A percentile compares a stretch with the other conserved stretches of the same genome.
Conservation (phyloP, 35 echinoderm and acorn worm genomes). For the Stichopus chloronotus region DNA sequence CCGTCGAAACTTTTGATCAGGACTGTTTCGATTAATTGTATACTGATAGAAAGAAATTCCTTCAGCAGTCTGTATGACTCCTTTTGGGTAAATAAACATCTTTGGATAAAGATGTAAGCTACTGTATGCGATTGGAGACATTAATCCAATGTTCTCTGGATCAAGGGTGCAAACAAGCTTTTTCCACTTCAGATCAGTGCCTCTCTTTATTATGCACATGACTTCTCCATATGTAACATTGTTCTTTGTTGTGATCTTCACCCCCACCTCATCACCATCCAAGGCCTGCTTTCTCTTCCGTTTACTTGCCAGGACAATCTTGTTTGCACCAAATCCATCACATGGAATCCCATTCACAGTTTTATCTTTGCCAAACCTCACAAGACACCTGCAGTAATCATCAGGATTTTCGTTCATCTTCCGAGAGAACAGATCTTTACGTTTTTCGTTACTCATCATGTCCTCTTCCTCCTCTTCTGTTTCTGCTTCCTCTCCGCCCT, state of each 20-base stretch:
- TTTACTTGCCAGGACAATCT: not conserved
- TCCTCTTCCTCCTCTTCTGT: not conserved
- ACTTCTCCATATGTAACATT: constrained; percentile 30
- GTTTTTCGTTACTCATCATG: not conserved
- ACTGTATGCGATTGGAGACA: constrained; percentile 6
- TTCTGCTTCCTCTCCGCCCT: not conserved
- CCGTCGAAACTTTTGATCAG: not conserved
- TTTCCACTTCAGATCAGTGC: constrained; percentile 32
- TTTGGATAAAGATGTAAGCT: constrained; percentile 6
- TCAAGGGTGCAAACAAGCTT: constrained; percentile 23
- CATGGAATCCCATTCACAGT: not conserved
- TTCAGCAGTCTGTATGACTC: not conserved
- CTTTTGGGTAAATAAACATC: not conserved
- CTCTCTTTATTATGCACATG: not conserved
- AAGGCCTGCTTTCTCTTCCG: not conserved
- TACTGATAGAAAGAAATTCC: not conserved
- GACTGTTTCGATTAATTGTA: not conserved
- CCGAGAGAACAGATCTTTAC: not conserved
- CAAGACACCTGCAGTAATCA: not conserved
- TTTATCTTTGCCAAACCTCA: not conserved
- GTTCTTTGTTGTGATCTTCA: not conserved
- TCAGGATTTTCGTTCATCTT: not conserved
- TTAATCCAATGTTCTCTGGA: constrained; percentile 21
- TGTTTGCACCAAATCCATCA: not conserved
- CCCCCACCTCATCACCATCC: constrained; percentile 10